Base-by-base conservation (phyloP, 2,113 vertebrate genomes). In the Carollia perspicillata region DNA sequence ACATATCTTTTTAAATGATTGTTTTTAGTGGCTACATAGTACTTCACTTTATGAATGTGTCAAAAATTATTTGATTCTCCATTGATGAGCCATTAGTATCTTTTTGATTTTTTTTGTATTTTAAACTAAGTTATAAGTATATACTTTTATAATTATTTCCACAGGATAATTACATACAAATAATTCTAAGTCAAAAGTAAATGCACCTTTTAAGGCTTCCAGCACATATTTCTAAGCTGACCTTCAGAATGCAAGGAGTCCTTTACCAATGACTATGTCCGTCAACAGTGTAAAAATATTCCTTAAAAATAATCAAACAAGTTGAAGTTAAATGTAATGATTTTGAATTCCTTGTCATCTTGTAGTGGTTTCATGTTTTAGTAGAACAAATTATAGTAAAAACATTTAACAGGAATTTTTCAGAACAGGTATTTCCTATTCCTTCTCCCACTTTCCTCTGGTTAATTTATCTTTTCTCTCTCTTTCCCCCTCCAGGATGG, bases 401-500 rank as follows among this genome's bases (percentile, higher is more conserved):
- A 3, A 26, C 42, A 92, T 77, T 11, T 30, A 33, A 69, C 84
- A 63, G 23, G 3, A 28, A 16, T n/a, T 0, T 47, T 95, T 95
- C 16, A 2, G 69, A 58, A 7, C 4, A 37, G 44, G 37, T 81
- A 6, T 22, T 75, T 92, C 23, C 51, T 85, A 2, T 26, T 84
- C 17, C 55, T 51, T 37, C 75, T 65, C 47, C 2, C 9, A 68
- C 51, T 86, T 89, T 97, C 0, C 91, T 49, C 51, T 83, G 74
- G 47, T 51, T 97, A 49, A 96, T 30, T 83, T 84, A 26, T 92
- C 11, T 97, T 55, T 95, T 90, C 95, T 98, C 74, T 97, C 49
- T 98, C 78, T 97, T 93, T 94, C 92, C 83, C 97, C 81, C 96
- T 98, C 63, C 60, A 99, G 99, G 98, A 99, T 98, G 98, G 97